These are phyloP conservation scores for Nycticorax nycticorax DNA, from an alignment of 2,113 vertebrate species.

Conservation along the genomic window DNA sequence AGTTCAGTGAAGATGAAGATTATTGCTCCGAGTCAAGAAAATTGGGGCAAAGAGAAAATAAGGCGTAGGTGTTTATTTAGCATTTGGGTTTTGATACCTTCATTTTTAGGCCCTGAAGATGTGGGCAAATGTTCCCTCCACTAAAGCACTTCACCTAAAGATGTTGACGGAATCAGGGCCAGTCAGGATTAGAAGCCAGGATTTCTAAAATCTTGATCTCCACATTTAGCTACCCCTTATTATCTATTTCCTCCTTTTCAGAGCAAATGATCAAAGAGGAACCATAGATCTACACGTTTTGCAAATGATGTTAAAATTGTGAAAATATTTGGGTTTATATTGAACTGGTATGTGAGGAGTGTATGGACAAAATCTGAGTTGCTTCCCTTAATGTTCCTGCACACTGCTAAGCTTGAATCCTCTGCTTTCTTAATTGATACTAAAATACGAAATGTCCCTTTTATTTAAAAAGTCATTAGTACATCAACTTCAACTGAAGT, in stretches of 20 bases:
- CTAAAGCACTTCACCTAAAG: not conserved
- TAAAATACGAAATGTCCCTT: not conserved
- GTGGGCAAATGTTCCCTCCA: not conserved
- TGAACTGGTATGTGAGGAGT: not conserved
- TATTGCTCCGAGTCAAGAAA: not conserved
- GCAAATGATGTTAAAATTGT: not conserved
- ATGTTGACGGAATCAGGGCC: not conserved
- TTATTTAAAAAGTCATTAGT: not conserved
- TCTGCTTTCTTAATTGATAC: not conserved
- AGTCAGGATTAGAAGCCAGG: not conserved
- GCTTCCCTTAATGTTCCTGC: not conserved
- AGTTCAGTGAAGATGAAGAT: not conserved
- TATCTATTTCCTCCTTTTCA: not conserved
- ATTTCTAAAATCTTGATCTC: not conserved
- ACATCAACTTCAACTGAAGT: not conserved
- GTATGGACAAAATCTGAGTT: not conserved
- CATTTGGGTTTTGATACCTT: not conserved
- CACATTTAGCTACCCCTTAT: not conserved
- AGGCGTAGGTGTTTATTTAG: not conserved
- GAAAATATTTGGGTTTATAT: not conserved
- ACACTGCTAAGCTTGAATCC: not conserved
- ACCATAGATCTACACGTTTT: not conserved
- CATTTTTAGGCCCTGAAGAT: not conserved
- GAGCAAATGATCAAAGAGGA: not conserved
- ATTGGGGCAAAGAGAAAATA: not conserved